phyloP scores from a whole-genome alignment of 2,888 invertebrate genomes.

The Laothoe populi region DNA sequence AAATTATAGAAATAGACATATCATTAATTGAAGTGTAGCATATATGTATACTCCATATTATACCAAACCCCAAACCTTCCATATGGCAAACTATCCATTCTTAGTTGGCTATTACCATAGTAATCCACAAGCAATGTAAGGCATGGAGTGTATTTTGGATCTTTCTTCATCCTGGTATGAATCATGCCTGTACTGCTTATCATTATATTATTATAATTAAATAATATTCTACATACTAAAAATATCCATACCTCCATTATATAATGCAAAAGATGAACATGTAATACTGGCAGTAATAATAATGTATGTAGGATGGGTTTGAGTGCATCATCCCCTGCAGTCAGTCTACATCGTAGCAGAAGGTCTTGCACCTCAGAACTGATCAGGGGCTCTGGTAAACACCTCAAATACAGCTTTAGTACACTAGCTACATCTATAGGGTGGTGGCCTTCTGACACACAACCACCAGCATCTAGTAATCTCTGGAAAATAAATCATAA shows the following conservation, averaged over 20 bases:
- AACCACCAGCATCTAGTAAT: slow-evolving; percentile 89
- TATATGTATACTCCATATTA: too few species aligned
- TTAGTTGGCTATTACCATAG: too few species aligned
- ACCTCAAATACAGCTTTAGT: slow-evolving; percentile 93
- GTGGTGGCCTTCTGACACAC: slow-evolving; percentile 88
- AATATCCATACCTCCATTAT: slow-evolving; percentile 88
- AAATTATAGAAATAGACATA: too few species aligned
- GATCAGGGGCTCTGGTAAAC: slow-evolving; percentile 93
- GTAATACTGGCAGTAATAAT: slow-evolving; percentile 89
- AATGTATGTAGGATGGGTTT: slow-evolving; percentile 89
- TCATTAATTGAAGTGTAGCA: too few species aligned
- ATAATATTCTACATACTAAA: not conserved
- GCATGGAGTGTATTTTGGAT: too few species aligned
- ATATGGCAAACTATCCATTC: too few species aligned
- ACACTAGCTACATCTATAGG: slow-evolving; percentile 94
- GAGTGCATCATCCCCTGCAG: slow-evolving; percentile 83
- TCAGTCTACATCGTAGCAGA: slow-evolving; percentile 87
- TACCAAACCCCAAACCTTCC: too few species aligned
- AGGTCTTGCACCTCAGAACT: slow-evolving; percentile 90
- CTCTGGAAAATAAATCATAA: slow-evolving; percentile 65
- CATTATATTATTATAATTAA: too few species aligned
- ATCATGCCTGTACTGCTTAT: too few species aligned
- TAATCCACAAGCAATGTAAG: too few species aligned
- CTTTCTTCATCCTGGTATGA: too few species aligned
- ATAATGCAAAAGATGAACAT: slow-evolving; percentile 92